phyloP scores from a whole-genome alignment of 2,797 vertebrate species.

The Xenops minutus region DNA sequence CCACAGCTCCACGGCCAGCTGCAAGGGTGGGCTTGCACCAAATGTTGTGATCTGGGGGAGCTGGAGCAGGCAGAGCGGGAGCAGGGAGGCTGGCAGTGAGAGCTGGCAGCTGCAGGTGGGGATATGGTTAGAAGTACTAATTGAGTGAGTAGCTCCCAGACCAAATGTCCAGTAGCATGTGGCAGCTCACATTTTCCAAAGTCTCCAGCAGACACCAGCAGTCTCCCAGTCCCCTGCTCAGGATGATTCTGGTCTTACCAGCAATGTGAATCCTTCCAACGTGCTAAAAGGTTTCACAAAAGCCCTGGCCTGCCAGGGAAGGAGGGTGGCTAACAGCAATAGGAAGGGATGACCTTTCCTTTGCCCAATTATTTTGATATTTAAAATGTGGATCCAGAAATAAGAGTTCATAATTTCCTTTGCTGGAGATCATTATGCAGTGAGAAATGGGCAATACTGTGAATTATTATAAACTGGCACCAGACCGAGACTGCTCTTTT shows the following conservation, averaged over 20 bases:
- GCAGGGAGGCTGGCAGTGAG: not conserved
- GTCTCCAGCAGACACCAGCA: not conserved
- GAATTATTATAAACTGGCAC: slow-evolving; percentile 50
- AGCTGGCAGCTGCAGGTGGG: not conserved
- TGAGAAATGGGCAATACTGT: slow-evolving; percentile 30
- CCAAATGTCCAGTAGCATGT: not conserved
- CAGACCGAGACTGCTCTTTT: slow-evolving; percentile 6
- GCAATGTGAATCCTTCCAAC: not conserved
- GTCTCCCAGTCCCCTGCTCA: not conserved
- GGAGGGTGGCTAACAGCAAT: not conserved
- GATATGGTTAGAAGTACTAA: not conserved
- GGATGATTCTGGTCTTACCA: not conserved
- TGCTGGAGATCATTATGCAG: slow-evolving; percentile 30
- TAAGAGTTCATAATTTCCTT: slow-evolving; percentile 20
- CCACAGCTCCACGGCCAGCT: not conserved
- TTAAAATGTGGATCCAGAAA: slow-evolving; percentile 29
- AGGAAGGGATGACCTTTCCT: slow-evolving; percentile 27
- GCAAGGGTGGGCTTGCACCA: not conserved
- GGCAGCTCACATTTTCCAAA: not conserved
- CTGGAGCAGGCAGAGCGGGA: not conserved
- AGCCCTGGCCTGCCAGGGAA: not conserved
- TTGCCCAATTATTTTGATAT: slow-evolving; percentile 34
- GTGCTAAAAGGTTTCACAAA: slow-evolving; percentile 16
- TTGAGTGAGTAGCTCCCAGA: not conserved
- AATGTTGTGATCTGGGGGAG: not conserved